These are phyloP conservation scores for Calameuta filiformis DNA, from an alignment of 2,888 invertebrate species.

Conservation along the genomic window DNA sequence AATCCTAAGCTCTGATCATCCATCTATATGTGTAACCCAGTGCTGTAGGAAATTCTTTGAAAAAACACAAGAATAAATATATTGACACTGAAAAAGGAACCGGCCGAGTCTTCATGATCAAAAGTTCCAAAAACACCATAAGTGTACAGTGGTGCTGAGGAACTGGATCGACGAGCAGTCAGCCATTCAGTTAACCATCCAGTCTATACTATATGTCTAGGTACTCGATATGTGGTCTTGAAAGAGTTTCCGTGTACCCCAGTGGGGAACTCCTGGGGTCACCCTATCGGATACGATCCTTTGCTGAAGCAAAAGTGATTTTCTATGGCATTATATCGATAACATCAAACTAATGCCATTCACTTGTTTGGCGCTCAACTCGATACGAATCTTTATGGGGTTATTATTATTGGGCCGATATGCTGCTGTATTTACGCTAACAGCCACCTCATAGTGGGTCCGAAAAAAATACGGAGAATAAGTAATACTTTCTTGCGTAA, in stretches of 20 bases:
- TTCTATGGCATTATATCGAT: slow-evolving; percentile 54
- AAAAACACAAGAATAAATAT: neutral
- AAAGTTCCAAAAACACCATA: neutral
- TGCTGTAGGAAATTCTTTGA: neutral
- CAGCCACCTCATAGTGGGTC: neutral
- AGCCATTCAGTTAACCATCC: neutral
- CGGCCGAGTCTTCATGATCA: too few relatives aligned
- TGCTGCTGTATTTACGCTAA: slow-evolving; percentile 5
- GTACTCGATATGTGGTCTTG: slow-evolving; percentile 26
- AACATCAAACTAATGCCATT: slow-evolving; percentile 60
- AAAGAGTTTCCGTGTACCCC: slow-evolving; percentile 51
- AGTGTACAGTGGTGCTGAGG: neutral
- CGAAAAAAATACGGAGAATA: neutral
- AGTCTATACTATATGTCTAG: neutral
- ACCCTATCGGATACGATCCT: slow-evolving; percentile 37
- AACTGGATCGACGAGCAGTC: neutral
- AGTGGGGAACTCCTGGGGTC: slow-evolving; percentile 32
- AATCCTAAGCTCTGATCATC: neutral
- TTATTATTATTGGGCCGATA: slow-evolving; percentile 33
- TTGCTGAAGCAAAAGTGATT: slow-evolving; percentile 56
- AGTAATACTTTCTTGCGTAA: neutral
- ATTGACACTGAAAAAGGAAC: neutral
- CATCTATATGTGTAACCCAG: neutral
- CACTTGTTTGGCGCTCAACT: slow-evolving; percentile 51
- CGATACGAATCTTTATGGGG: slow-evolving; percentile 55